phyloP scores from a whole-genome alignment of 2,888 invertebrate genomes.

The Harpalus rubripes region DNA sequence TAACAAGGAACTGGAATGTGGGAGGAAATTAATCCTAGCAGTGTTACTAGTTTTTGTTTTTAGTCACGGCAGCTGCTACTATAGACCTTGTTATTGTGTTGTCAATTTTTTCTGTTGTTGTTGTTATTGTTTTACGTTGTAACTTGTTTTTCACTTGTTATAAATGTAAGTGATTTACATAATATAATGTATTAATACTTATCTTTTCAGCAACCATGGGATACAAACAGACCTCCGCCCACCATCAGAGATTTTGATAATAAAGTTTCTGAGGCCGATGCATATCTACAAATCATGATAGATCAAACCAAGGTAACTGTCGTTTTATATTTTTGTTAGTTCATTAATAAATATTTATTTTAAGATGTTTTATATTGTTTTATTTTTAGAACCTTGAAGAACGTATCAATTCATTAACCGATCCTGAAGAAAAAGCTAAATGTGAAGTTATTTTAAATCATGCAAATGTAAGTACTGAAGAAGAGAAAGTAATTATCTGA shows the following conservation, averaged over 20 bases:
- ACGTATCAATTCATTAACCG: conserved; percentile 82
- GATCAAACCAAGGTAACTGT: conserved; percentile 89
- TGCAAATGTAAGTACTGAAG: conserved; percentile 84
- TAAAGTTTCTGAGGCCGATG: conserved; percentile 96
- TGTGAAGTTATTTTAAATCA: conserved; percentile 86
- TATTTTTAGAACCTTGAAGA: conserved; percentile 84
- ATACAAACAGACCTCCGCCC: conserved; percentile 80
- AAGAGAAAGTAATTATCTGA: conserved; percentile 34
- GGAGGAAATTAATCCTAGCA: conserved; percentile 29
- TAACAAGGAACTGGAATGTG: conserved; percentile 24
- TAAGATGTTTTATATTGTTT: background rate
- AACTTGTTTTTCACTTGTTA: background rate
- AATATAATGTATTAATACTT: background rate
- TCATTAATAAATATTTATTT: conserved; percentile 21
- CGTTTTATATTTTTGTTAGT: conserved; percentile 59
- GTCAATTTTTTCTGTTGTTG: background rate
- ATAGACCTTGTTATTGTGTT: background rate
- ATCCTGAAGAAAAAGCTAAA: conserved; percentile 83
- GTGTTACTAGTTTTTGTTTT: conserved; percentile 8
- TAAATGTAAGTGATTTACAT: background rate
- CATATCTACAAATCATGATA: conserved; percentile 96
- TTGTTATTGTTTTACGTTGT: background rate
- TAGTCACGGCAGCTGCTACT: background rate
- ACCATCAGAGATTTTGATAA: conserved; percentile 88
- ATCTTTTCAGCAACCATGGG: conserved; percentile 79